Conservation (phyloP, 2,797 vertebrate species). For the Parotocinclus haroldoi region DNA sequence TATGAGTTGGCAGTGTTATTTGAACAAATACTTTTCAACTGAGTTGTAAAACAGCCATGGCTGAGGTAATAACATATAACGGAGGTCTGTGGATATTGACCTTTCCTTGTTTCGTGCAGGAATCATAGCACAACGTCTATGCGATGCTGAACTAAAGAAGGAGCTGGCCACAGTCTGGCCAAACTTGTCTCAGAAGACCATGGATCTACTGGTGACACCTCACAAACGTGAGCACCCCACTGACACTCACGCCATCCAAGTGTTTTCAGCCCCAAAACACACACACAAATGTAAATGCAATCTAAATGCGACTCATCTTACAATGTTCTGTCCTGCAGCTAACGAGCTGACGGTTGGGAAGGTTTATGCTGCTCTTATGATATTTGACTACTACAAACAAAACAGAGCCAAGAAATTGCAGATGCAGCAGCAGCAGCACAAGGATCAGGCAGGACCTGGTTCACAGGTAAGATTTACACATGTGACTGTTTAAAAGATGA, state of each 20-base stretch:
- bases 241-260: not conserved
- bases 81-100: not conserved
- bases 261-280: no score
- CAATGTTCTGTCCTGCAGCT: constrained; percentile 62
- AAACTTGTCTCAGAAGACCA: constrained; percentile 87
- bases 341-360: constrained; percentile 96
- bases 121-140: constrained; percentile 83
- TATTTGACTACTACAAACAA: constrained; percentile 96
- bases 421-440: constrained; percentile 63
- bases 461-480: constrained; percentile 75
- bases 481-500: no score
- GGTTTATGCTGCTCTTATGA: constrained; percentile 95
- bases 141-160: constrained; percentile 86
- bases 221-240: constrained; percentile 77
- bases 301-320: no score
- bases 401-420: constrained; percentile 82
- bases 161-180: constrained; percentile 89
- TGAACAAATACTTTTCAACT: not conserved
- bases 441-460: constrained; percentile 64
- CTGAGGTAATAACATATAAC: no score
- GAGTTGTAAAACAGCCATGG: no score
- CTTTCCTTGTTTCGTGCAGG: constrained; percentile 58
- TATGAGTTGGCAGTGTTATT: not conserved
- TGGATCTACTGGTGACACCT: constrained; percentile 90
- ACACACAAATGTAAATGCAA: no score